Conservation (phyloP, 1,140 invertebrate species). For the Charaxes varanes region DNA sequence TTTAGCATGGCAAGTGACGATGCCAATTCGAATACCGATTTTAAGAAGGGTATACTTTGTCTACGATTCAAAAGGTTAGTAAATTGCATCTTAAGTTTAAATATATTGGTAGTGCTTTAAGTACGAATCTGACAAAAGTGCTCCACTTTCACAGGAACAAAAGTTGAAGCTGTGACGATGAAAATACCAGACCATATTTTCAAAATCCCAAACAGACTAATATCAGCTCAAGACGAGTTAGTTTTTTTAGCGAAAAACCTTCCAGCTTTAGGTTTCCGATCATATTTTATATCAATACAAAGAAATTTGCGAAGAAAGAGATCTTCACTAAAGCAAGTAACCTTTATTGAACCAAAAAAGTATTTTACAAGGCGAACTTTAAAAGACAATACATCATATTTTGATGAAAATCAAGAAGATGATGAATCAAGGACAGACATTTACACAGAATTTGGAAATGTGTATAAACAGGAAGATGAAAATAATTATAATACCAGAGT, state of each 20-base stretch:
- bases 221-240: conserved; percentile 48
- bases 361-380: conserved; percentile 25
- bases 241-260: conserved; percentile 65
- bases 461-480: background rate
- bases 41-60: conserved; percentile 18
- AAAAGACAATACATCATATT: conserved; percentile 10
- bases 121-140: no score
- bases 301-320: conserved; percentile 6
- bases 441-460: conserved; percentile 14
- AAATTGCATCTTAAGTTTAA: background rate
- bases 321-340: conserved; percentile 30
- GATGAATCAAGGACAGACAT: conserved; percentile 12
- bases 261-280: conserved; percentile 56
- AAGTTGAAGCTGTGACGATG: conserved; percentile 19
- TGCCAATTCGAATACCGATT: conserved; percentile 33
- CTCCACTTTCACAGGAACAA: conserved; percentile 18
- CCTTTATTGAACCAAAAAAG: conserved; percentile 26
- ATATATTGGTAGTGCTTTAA: background rate
- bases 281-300: conserved; percentile 34
- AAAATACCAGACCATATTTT: conserved; percentile 21
- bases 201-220: conserved; percentile 14
- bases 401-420: conserved; percentile 15
- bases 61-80: conserved; percentile 25
- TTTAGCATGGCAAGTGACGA: conserved; percentile 33
- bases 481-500: no score